These are phyloP conservation scores for Saturnia japonica DNA, from an alignment of 2,888 invertebrate species.

Conservation along the genomic window DNA sequence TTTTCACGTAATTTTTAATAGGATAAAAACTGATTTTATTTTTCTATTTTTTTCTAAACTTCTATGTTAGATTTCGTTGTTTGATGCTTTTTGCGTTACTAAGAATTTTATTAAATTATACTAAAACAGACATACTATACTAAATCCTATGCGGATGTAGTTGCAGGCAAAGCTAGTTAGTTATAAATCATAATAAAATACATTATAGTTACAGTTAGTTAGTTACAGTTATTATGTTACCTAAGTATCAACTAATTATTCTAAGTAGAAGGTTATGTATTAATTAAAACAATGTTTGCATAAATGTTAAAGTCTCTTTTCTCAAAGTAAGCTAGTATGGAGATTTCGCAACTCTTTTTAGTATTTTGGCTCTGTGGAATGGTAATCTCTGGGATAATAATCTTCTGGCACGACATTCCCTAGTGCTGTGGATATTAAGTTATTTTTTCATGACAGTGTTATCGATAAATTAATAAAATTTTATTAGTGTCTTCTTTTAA, in stretches of 20 bases:
- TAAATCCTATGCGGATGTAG: too few relatives aligned
- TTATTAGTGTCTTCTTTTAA: background rate
- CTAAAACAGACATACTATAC: too few relatives aligned
- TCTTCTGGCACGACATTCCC: constrained; percentile 44
- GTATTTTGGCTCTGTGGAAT: constrained; percentile 48
- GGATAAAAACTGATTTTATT: too few relatives aligned
- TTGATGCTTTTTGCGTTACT: too few relatives aligned
- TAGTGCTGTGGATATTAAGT: constrained; percentile 27
- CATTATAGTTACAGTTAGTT: too few relatives aligned
- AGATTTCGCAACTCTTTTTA: constrained; percentile 48
- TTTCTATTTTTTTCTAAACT: too few relatives aligned
- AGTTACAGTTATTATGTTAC: background rate
- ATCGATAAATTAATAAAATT: constrained; percentile 16
- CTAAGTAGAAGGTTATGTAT: background rate
- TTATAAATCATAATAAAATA: background rate
- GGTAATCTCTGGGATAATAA: constrained; percentile 51
- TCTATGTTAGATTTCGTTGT: too few relatives aligned
- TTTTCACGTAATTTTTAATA: too few relatives aligned
- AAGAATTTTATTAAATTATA: too few relatives aligned
- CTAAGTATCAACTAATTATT: background rate
- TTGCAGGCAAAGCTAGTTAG: too few relatives aligned
- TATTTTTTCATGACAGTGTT: constrained; percentile 9
- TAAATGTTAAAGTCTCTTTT: constrained; percentile 6
- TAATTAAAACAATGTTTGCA: constrained; percentile 9
- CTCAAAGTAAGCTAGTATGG: constrained; percentile 16